Percentiles rank a stretch among this genome's conserved stretches.
Evolutionary conservation across 35 echinoderm and acorn worm species (phyloP).

Genomic region (Holothuria glaberrima): DNA sequence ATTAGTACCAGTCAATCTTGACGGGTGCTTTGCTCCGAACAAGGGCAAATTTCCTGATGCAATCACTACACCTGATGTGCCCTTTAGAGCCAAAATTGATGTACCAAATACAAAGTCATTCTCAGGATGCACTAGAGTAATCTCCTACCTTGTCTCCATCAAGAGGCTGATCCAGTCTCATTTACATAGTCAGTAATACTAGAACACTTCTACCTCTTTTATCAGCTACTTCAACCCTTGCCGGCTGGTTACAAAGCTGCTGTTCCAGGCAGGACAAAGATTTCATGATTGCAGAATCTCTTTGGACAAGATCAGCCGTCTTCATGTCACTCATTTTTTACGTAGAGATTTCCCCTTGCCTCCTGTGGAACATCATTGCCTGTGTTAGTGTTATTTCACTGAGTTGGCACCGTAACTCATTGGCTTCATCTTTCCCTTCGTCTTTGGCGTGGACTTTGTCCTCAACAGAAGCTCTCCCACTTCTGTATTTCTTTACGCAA

Average conservation of each 20-base stretch:
- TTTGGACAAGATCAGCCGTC: constrained; percentile 7
- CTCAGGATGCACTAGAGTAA: too few species aligned
- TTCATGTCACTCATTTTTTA: constrained; percentile 56
- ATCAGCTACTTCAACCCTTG: constrained; percentile 65
- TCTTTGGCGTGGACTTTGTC: too few species aligned
- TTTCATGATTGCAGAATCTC: constrained; percentile 34
- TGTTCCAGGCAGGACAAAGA: constrained; percentile 45
- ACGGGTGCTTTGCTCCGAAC: constrained; percentile 60
- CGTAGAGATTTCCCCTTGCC: constrained; percentile 73
- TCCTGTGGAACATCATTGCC: constrained; percentile 63
- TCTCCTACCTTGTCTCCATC: constrained; percentile 23
- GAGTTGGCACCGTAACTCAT: constrained; percentile 19
- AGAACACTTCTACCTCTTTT: constrained; percentile 73
- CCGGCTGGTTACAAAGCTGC: constrained; percentile 52
- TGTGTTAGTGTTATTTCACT: constrained; percentile 61
- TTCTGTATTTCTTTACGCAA: background rate
- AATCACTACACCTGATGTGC: too few species aligned
- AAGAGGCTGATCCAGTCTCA: constrained; percentile 60
- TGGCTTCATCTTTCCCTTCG: background rate
- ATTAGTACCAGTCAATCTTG: constrained; percentile 51
- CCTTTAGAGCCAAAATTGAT: too few species aligned
- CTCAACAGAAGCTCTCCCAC: background rate
- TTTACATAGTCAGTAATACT: constrained; percentile 60
- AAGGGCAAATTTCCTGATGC: too few species aligned
- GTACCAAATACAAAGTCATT: too few species aligned